Evolutionary conservation across 2,797 vertebrate genomes (phyloP).

Genomic region (Odontamblyopus lacepedii): DNA sequence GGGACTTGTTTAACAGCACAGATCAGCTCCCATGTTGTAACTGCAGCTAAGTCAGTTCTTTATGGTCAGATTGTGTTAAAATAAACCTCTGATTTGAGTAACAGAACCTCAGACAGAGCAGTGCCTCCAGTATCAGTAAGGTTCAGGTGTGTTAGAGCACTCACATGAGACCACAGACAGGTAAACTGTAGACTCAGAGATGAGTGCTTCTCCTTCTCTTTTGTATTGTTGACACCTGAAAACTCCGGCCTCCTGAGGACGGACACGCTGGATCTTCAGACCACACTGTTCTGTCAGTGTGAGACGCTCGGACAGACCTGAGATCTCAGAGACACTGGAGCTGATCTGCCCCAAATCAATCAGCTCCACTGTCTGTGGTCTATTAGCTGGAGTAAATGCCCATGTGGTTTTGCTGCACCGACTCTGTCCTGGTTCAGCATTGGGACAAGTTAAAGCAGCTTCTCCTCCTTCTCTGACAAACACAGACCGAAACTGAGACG

Average conservation of each 20-base stretch:
- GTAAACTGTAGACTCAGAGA: not conserved
- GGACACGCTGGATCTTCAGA: not conserved
- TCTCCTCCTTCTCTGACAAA: not conserved
- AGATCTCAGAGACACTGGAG: not conserved
- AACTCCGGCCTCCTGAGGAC: not conserved
- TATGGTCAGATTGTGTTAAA: too few relatives aligned
- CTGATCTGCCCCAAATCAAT: not conserved
- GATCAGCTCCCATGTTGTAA: too few relatives aligned
- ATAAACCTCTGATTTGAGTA: too few relatives aligned
- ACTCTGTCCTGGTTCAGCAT: not conserved
- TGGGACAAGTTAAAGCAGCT: not conserved
- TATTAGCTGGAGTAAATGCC: fast-evolving
- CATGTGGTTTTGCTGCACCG: not conserved
- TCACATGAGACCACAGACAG: constrained; percentile 1
- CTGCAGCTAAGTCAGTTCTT: too few relatives aligned
- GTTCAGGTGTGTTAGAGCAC: not conserved
- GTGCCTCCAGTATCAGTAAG: too few relatives aligned
- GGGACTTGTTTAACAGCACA: too few relatives aligned
- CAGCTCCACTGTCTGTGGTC: not conserved
- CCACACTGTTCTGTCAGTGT: not conserved
- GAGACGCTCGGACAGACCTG: not conserved
- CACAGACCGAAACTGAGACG: not conserved
- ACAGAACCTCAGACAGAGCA: too few relatives aligned
- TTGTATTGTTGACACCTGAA: not conserved
- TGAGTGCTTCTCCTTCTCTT: not conserved